Evolutionary conservation across 2,113 vertebrate genomes (phyloP).

Genomic region (Agelaius tricolor): DNA sequence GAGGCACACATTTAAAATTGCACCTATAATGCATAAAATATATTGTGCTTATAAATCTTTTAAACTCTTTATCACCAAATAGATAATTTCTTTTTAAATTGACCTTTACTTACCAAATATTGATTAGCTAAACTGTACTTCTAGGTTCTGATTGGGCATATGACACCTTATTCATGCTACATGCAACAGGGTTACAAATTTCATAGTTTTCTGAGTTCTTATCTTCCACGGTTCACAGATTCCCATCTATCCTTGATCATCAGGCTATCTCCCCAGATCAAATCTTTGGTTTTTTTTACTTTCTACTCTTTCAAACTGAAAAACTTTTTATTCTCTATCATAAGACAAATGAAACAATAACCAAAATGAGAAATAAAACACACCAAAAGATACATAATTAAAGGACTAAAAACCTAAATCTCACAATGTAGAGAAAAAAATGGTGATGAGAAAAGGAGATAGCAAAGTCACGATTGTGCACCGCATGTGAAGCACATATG

Average conservation of each 20-base stretch:
- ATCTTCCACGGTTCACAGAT: constrained; percentile 69
- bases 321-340: constrained; percentile 51
- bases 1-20: not conserved
- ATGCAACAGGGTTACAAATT: constrained; percentile 30
- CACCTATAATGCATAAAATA: not conserved
- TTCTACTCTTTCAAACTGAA: constrained; percentile 10
- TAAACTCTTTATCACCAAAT: not conserved
- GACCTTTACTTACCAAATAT: not conserved
- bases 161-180: constrained; percentile 3
- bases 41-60: not conserved
- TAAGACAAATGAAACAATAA: constrained; percentile 71
- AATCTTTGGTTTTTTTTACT: not conserved
- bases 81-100: not conserved
- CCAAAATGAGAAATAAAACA: constrained; percentile 46
- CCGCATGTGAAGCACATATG: not conserved
- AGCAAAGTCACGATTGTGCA: constrained; percentile 1
- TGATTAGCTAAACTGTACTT: not conserved
- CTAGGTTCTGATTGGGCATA: constrained; percentile 8
- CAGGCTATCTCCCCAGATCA: constrained; percentile 40
- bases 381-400: constrained; percentile 43
- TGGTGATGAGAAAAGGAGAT: not conserved
- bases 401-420: constrained; percentile 41
- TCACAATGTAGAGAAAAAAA: constrained; percentile 8
- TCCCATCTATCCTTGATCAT: constrained; percentile 69
- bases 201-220: constrained; percentile 58